Conservation (phyloP, 2,888 invertebrate species). For the Perdita meconis region DNA sequence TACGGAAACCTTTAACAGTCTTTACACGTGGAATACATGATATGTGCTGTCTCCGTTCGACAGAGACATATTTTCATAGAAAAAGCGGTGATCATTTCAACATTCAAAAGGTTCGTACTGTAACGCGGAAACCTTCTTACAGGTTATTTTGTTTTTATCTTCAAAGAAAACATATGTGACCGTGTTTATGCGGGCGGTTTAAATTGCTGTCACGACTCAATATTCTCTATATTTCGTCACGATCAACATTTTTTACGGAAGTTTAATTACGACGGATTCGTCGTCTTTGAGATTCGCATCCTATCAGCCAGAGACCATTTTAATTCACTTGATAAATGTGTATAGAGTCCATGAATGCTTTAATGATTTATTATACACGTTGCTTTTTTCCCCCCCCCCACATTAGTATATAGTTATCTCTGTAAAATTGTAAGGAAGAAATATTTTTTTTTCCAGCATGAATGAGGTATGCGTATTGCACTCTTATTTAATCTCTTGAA, state of each 20-base stretch:
- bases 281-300: not conserved
- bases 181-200: constrained; percentile 18
- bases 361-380: not conserved
- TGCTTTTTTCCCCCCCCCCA: not conserved
- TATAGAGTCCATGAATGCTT: not conserved
- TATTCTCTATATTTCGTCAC: not conserved
- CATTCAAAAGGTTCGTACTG: constrained; percentile 7
- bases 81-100: not conserved
- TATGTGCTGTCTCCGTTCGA: constrained; percentile 4
- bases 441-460: constrained; percentile 33
- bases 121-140: not conserved
- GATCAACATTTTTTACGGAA: not conserved
- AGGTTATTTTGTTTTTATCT: constrained; percentile 31
- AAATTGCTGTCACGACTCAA: constrained; percentile 16
- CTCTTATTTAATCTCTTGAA: constrained; percentile 22
- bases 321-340: not conserved
- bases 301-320: not conserved
- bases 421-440: not conserved
- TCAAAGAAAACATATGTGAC: constrained; percentile 11
- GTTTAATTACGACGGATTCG: not conserved
- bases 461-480: constrained; percentile 14
- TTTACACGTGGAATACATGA: constrained; percentile 5
- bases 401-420: not conserved
- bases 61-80: not conserved
- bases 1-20: not conserved